phyloP scores from a whole-genome alignment of 2,888 invertebrate genomes.

The Pheosia tremula region DNA sequence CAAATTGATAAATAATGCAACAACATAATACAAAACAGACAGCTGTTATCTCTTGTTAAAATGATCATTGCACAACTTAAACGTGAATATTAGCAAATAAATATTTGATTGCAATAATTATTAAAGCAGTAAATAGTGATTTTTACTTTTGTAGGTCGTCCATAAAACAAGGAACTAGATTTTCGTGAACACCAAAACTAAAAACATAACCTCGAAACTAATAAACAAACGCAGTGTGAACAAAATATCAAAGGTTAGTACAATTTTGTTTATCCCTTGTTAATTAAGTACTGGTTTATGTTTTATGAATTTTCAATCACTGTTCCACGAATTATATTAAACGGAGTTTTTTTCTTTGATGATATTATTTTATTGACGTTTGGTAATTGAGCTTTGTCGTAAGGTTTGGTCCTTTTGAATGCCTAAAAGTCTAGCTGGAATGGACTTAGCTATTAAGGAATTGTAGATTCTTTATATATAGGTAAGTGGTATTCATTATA shows the following conservation, averaged over 20 bases:
- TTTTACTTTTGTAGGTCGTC: not conserved
- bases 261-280: slow-evolving; percentile 21
- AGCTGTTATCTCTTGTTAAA: slow-evolving; percentile 6
- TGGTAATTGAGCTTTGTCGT: no score
- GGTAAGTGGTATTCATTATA: no score
- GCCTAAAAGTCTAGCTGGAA: no score
- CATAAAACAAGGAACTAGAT: slow-evolving; percentile 8
- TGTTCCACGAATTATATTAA: no score
- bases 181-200: slow-evolving; percentile 12
- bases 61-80: slow-evolving; percentile 7
- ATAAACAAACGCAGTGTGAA: slow-evolving; percentile 35
- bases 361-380: no score
- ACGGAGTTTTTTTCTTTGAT: no score
- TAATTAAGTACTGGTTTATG: no score
- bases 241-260: slow-evolving; percentile 33
- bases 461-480: no score
- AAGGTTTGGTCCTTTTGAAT: no score
- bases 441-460: no score
- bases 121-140: not conserved
- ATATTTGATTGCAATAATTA: not conserved
- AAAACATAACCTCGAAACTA: slow-evolving; percentile 49
- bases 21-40: slow-evolving; percentile 16
- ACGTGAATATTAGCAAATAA: not conserved
- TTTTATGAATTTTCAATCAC: no score
- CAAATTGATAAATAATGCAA: slow-evolving; percentile 1